phyloP scores from a whole-genome alignment of 1,140 invertebrate species.

The Piezodorus guildinii region DNA sequence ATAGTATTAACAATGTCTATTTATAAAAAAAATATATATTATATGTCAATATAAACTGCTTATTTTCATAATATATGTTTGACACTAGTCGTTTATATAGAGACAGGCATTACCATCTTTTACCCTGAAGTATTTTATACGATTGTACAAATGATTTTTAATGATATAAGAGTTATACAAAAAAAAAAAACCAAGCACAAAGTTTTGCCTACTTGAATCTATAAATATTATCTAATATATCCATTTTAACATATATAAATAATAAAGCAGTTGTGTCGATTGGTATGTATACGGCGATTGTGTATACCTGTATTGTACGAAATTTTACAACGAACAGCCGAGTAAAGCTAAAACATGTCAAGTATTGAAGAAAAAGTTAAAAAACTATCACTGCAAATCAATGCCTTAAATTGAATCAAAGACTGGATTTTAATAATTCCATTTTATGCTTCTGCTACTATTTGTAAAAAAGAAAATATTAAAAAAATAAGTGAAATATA shows the following conservation, averaged over 20 bases:
- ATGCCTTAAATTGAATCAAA: slow-evolving; percentile 18
- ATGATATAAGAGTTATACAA: too few relatives aligned
- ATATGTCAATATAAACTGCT: slow-evolving; percentile 10
- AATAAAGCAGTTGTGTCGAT: too few relatives aligned
- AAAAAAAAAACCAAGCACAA: too few relatives aligned
- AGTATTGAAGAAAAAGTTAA: background rate
- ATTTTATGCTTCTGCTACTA: slow-evolving; percentile 13
- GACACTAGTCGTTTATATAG: background rate
- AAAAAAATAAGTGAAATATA: too few relatives aligned
- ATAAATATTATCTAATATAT: too few relatives aligned
- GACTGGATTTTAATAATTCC: slow-evolving; percentile 20
- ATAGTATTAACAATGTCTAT: slow-evolving; percentile 11
- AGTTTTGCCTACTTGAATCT: too few relatives aligned
- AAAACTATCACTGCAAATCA: slow-evolving; percentile 21
- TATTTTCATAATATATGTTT: slow-evolving; percentile 15
- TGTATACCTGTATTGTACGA: slow-evolving; percentile 3
- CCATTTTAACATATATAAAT: too few relatives aligned
- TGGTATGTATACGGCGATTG: too few relatives aligned
- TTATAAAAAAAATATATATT: slow-evolving; percentile 3
- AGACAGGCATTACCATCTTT: background rate
- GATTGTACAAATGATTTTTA: background rate
- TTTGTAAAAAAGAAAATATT: background rate
- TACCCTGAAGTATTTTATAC: background rate
- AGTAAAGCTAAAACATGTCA: background rate
- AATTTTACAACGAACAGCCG: slow-evolving; percentile 17